Evolutionary conservation across 30 jellyfish, hydroid and myxozoan species (phyloP), one percentile per base, ranked within the genome.

Genomic region (Hydra vulgaris): DNA sequence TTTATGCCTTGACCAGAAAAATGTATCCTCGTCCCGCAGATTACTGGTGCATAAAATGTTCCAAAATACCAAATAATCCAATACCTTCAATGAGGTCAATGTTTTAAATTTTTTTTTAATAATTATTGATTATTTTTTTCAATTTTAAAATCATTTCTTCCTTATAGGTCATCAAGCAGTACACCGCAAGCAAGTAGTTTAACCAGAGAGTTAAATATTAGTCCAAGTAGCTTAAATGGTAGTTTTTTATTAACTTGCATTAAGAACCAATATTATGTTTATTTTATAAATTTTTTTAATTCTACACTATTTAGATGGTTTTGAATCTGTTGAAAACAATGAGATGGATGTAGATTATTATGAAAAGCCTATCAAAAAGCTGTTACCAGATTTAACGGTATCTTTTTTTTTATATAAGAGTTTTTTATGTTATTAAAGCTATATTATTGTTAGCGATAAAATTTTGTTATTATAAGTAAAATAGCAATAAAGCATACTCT

Each of bases 21-120:
- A 68, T 20, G 8, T 68, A 68, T 68, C 75, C 26, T 3, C 75
- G 75, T n/a, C 75, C 75, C 7, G 75, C 75, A 3, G 75, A 68
- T 68, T 23, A 68, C 16, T 68, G 27, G 27, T 68, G 75, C 75
- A 68, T 1, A 3, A 68, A 23, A 15, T 68, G 75, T 15, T 20
- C 25, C 75, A 68, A 68, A 40, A 40, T 12, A 40, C 61, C 12
- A 12, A 40, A 12, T 40, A 40, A 40, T 12, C 61, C 61, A 40
- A 40, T 40, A 40, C 8, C 61, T 3, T 40, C 61, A 40, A 40
- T 40, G 61, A 40, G 61, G 61, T 40, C 12, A 40, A 3, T 40
- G 12, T 40, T 40, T 5, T 40, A 12, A 40, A 40, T 40, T 40
- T 40, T 40, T 40, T 40, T 12, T 40, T 40, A 40, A 40, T 40